Percentiles rank a stretch among this genome's conserved stretches.
phyloP scores from a whole-genome alignment of 2,888 invertebrate species.

The Epistrophe grossulariae region DNA sequence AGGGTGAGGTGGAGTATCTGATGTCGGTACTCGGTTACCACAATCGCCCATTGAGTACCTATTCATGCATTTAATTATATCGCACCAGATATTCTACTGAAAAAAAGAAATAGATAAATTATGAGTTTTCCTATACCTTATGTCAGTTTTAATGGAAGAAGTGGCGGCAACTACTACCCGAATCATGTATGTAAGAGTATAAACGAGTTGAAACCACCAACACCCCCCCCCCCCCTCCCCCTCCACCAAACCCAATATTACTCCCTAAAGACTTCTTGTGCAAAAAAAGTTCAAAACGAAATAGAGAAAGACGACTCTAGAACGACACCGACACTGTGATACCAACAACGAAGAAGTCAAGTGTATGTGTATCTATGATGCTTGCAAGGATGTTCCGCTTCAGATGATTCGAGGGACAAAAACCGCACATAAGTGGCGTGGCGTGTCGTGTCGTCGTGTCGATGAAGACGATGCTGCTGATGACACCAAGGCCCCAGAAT shows the following conservation, averaged over 20 bases:
- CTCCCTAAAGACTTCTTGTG: background rate
- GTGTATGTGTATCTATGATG: slow-evolving; percentile 17
- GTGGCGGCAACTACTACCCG: slow-evolving; percentile 6
- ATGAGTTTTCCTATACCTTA: slow-evolving; percentile 45
- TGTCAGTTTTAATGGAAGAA: slow-evolving; percentile 26
- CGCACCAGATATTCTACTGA: slow-evolving; percentile 27
- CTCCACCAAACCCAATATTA: no score
- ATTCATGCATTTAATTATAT: slow-evolving; percentile 72
- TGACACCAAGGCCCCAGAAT: slow-evolving; percentile 27
- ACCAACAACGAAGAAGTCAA: slow-evolving; percentile 36
- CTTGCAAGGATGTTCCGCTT: slow-evolving; percentile 42
- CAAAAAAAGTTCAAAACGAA: slow-evolving; percentile 36
- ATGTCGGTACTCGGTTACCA: slow-evolving; percentile 29
- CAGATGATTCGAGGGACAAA: slow-evolving; percentile 37
- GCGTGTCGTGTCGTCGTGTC: slow-evolving; percentile 34
- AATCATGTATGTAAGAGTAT: background rate
- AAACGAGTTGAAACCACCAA: background rate
- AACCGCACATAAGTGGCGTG: slow-evolving; percentile 68
- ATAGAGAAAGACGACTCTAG: slow-evolving; percentile 5
- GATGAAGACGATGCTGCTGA: slow-evolving; percentile 40
- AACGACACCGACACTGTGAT: background rate
- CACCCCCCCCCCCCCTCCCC: no score
- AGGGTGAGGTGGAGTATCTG: background rate
- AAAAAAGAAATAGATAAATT: slow-evolving; percentile 44
- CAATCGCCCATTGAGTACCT: slow-evolving; percentile 52